Conservation (phyloP, 2,113 vertebrate species). For the Lagopus leucura region DNA sequence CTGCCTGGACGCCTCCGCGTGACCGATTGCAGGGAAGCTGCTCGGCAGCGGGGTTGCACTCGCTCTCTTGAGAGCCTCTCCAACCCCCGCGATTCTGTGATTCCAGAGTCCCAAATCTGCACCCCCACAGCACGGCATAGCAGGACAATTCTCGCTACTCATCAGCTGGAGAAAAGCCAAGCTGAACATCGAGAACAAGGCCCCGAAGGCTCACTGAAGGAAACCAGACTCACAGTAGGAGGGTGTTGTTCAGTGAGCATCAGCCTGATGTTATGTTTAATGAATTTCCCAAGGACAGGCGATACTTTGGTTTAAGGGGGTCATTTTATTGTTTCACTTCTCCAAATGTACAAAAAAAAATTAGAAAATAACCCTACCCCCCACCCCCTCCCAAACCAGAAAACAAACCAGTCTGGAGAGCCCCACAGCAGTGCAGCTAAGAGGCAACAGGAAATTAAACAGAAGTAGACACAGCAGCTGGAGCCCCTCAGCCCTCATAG, state of each 20-base stretch:
- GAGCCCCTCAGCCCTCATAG: constrained; percentile 53
- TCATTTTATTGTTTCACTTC: constrained; percentile 81
- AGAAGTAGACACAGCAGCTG: constrained; percentile 72
- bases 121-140: neutral
- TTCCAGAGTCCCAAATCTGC: accelerated
- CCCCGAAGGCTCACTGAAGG: neutral
- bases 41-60: no score
- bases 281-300: neutral
- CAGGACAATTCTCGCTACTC: neutral
- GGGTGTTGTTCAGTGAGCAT: neutral
- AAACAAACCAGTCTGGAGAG: constrained; percentile 79
- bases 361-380: constrained; percentile 80
- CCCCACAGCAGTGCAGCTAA: constrained; percentile 81
- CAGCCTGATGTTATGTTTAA: neutral
- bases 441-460: constrained; percentile 76
- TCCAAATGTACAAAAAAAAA: constrained; percentile 89
- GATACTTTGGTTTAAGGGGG: constrained; percentile 68
- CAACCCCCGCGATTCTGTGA: no score
- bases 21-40: no score
- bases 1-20: no score
- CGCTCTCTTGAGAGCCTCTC: no score
- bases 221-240: neutral
- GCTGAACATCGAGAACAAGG: neutral
- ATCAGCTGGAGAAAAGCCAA: neutral
- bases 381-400: constrained; percentile 63